These are phyloP conservation scores for Prochilodus magdalenae DNA, from an alignment of 2,113 vertebrate species.

Conservation along the genomic window DNA sequence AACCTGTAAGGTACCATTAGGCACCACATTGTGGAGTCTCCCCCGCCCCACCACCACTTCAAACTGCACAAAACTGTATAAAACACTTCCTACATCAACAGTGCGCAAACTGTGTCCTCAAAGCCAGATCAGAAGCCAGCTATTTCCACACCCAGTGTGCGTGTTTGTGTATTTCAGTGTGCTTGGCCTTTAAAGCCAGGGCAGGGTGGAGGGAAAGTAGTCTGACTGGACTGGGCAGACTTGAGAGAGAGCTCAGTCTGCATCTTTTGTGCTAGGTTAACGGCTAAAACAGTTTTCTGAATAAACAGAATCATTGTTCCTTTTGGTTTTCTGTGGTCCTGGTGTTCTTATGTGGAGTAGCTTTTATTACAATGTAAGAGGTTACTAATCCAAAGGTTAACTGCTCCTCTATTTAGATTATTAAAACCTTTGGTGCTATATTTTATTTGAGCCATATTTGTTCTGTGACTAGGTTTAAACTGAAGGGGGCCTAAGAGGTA, in stretches of 20 bases:
- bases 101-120: constrained; percentile 21
- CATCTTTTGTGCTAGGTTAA: neutral
- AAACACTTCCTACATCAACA: constrained; percentile 7
- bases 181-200: neutral
- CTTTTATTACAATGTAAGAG: neutral
- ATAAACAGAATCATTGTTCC: no score
- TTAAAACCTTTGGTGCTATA: neutral
- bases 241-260: no score
- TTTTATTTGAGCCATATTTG: no score
- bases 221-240: constrained; percentile 37
- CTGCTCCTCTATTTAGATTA: no score
- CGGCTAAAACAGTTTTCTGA: neutral
- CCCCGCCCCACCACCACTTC: no score
- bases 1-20: neutral
- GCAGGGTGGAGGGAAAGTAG: constrained; percentile 28
- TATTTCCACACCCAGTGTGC: constrained; percentile 2
- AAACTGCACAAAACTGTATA: no score
- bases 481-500: neutral
- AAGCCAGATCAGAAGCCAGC: constrained; percentile 13
- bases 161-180: constrained; percentile 14
- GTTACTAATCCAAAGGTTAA: neutral
- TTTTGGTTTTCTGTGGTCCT: no score
- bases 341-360: neutral
- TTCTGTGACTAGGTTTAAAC: neutral
- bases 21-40: neutral